A percentile compares a stretch with the other conserved stretches of the same genome.
These are phyloP conservation scores for Trichopria drosophilae DNA, from an alignment of 2,888 invertebrate genomes.

Conservation along the genomic window DNA sequence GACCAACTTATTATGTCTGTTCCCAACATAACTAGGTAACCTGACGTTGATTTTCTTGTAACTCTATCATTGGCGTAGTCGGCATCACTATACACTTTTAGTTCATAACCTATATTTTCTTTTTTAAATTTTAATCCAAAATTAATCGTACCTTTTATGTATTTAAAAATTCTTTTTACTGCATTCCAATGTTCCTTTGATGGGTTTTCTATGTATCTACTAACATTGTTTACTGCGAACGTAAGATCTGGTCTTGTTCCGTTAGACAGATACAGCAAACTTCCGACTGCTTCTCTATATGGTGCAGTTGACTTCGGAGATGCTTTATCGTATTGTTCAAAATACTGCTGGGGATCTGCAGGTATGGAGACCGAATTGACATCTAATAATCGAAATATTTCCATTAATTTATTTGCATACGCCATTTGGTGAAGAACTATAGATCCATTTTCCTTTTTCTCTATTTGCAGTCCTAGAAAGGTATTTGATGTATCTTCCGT, in stretches of 20 bases:
- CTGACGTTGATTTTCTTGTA: conserved; percentile 30
- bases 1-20: conserved; percentile 31
- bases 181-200: neutral
- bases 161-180: no score
- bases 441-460: no score
- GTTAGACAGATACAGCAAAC: conserved; percentile 7
- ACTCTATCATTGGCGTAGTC: conserved; percentile 26
- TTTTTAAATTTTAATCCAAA: conserved; percentile 23
- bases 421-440: no score
- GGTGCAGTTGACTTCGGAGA: no score
- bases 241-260: conserved; percentile 12
- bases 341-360: no score
- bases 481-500: no score
- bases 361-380: no score
- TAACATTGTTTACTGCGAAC: conserved; percentile 1
- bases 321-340: no score
- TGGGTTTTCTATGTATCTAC: neutral
- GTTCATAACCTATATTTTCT: neutral
- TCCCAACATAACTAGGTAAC: conserved; percentile 26
- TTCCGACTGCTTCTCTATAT: no score
- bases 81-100: conserved; percentile 28
- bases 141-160: conserved; percentile 31
- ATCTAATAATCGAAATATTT: no score
- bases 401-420: no score
- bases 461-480: no score